Evolutionary conservation across 1,140 invertebrate species (phyloP).

Genomic region (Trialeurodes vaporariorum): DNA sequence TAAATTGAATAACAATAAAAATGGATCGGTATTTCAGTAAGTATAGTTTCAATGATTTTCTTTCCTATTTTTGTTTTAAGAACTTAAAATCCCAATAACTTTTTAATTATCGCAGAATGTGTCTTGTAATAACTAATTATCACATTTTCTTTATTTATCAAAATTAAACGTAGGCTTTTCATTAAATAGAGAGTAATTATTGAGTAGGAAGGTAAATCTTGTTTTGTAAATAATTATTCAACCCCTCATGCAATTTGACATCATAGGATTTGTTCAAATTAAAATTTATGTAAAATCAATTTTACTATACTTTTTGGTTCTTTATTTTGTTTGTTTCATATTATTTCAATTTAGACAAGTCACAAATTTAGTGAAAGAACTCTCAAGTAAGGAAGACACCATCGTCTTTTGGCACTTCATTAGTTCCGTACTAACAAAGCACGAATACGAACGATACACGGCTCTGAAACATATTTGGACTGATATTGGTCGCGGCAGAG

Average conservation of each 20-base stretch:
- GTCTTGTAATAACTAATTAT: no score
- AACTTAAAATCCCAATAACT: no score
- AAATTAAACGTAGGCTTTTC: no score
- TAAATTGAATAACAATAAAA: constrained; percentile 29
- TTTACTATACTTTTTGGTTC: no score
- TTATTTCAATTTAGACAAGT: constrained; percentile 25
- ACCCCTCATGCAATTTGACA: no score
- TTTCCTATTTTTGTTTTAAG: constrained; percentile 31
- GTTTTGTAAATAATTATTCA: no score
- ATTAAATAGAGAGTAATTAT: no score
- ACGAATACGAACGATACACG: constrained; percentile 74
- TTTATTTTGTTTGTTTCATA: background rate
- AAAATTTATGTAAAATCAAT: no score
- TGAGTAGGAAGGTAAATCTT: no score
- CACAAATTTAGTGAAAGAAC: background rate
- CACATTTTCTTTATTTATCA: no score
- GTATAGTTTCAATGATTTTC: constrained; percentile 23
- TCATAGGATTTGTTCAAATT: no score
- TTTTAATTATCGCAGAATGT: no score
- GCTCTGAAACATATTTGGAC: constrained; percentile 68
- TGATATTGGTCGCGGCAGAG: constrained; percentile 66
- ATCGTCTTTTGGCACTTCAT: constrained; percentile 53
- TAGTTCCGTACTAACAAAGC: constrained; percentile 61
- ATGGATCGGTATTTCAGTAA: constrained; percentile 31
- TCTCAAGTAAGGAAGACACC: constrained; percentile 1